phyloP scores from a whole-genome alignment of 2,797 vertebrate species.

The Schizopygopsis malacanthus region DNA sequence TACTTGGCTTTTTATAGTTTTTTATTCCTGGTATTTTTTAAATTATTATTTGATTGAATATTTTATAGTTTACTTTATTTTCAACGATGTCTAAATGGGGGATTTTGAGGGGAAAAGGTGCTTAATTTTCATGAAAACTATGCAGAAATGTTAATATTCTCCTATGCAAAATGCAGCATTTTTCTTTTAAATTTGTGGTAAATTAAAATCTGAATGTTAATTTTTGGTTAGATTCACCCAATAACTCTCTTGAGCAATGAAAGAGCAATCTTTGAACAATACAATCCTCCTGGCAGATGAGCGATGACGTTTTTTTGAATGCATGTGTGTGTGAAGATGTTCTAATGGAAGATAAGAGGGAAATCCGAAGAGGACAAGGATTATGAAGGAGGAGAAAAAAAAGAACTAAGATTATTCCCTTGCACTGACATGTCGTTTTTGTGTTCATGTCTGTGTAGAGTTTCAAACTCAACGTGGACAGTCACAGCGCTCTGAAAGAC shows the following conservation, averaged over 20 bases:
- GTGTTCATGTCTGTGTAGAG: slow-evolving; percentile 76
- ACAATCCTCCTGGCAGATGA: not conserved
- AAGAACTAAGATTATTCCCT: slow-evolving; percentile 38
- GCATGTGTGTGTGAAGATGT: not conserved
- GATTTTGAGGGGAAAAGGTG: not conserved
- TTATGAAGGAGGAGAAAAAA: slow-evolving; percentile 42
- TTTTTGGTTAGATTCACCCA: not conserved
- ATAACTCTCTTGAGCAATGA: not conserved
- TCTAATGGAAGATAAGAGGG: slow-evolving; percentile 28
- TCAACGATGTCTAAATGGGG: not conserved
- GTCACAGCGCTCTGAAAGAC: slow-evolving; percentile 89
- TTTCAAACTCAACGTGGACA: slow-evolving; percentile 95
- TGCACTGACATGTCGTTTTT: slow-evolving; percentile 48
- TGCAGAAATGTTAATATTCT: not conserved
- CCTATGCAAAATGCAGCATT: not conserved
- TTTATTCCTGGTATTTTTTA: not conserved
- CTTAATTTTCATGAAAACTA: not conserved
- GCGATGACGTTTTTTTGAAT: not conserved
- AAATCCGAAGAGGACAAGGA: slow-evolving; percentile 11
- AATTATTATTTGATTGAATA: not conserved
- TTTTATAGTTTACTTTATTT: slow-evolving; percentile 11
- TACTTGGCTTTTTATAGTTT: not conserved
- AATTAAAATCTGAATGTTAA: not conserved
- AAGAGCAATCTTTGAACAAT: not conserved
- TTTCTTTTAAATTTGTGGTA: not conserved